Conservation (phyloP, 1,140 invertebrate species). For the Calosoma granatense region DNA sequence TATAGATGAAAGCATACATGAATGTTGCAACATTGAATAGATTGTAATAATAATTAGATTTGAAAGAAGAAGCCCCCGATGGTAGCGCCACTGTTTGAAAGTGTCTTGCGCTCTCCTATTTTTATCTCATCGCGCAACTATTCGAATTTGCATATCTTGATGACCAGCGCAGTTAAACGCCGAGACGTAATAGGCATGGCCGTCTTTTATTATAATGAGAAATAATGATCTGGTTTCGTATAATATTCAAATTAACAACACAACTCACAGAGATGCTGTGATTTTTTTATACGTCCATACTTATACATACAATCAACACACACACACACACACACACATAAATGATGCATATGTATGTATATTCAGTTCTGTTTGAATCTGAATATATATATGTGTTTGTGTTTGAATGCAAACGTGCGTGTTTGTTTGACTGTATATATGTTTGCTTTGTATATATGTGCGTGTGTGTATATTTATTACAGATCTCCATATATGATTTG, state of each 20-base stretch:
- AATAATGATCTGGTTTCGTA: constrained; percentile 8
- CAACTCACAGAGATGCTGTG: neutral
- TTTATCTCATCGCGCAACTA: neutral
- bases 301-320: neutral
- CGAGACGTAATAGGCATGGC: neutral
- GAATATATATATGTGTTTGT: too few species aligned
- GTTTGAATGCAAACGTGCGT: too few species aligned
- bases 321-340: too few species aligned
- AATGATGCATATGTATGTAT: too few species aligned
- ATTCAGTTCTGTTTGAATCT: too few species aligned
- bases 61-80: too few species aligned
- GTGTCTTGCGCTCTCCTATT: neutral
- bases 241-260: constrained; percentile 8
- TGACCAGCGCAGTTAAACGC: constrained; percentile 4
- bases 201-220: constrained; percentile 8
- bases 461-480: neutral
- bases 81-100: too few species aligned
- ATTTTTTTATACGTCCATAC: neutral
- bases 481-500: neutral
- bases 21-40: too few species aligned
- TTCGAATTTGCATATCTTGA: constrained; percentile 6
- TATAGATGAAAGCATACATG: too few species aligned
- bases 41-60: too few species aligned
- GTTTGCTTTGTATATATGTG: neutral
- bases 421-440: too few species aligned